Evolutionary conservation across 2,797 vertebrate genomes (phyloP).

Genomic region (Rhinophrynus dorsalis): DNA sequence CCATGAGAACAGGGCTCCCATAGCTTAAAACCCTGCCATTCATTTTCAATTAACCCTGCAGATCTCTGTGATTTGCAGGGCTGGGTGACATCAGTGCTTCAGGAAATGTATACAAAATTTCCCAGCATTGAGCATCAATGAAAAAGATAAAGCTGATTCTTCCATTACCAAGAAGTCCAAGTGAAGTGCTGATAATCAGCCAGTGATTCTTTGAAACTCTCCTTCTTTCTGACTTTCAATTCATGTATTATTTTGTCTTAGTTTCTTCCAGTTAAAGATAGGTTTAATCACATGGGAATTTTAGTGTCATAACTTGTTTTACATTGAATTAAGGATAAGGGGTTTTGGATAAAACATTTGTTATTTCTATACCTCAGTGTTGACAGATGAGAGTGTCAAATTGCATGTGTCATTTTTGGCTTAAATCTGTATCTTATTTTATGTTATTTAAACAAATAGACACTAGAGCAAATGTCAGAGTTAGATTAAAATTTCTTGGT

Average conservation of each 20-base stretch:
- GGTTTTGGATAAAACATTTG: slow-evolving; percentile 25
- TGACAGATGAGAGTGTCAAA: slow-evolving; percentile 44
- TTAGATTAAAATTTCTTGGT: background rate
- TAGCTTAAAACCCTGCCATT: too few relatives aligned
- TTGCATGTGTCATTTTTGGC: slow-evolving; percentile 42
- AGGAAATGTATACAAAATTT: too few relatives aligned
- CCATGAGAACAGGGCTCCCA: too few relatives aligned
- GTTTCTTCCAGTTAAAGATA: slow-evolving; percentile 13
- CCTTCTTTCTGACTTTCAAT: background rate
- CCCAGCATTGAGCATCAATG: too few relatives aligned
- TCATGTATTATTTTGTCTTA: slow-evolving; percentile 15
- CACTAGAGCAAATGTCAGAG: background rate
- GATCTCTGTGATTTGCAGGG: too few relatives aligned
- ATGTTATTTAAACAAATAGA: slow-evolving; percentile 13
- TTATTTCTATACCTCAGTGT: slow-evolving; percentile 40
- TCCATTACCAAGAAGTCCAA: too few relatives aligned
- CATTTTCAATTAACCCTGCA: too few relatives aligned
- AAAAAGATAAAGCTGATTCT: too few relatives aligned
- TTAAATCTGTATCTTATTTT: background rate
- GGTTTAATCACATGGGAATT: slow-evolving; percentile 37
- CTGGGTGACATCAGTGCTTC: too few relatives aligned
- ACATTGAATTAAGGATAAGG: slow-evolving; percentile 20
- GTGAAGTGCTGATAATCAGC: too few relatives aligned
- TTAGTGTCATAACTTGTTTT: slow-evolving; percentile 24
- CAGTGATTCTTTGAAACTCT: too few relatives aligned